Evolutionary conservation across 2,888 invertebrate species (phyloP), one percentile per base, ranked within the genome.

Genomic region (Amphipoea lucens): DNA sequence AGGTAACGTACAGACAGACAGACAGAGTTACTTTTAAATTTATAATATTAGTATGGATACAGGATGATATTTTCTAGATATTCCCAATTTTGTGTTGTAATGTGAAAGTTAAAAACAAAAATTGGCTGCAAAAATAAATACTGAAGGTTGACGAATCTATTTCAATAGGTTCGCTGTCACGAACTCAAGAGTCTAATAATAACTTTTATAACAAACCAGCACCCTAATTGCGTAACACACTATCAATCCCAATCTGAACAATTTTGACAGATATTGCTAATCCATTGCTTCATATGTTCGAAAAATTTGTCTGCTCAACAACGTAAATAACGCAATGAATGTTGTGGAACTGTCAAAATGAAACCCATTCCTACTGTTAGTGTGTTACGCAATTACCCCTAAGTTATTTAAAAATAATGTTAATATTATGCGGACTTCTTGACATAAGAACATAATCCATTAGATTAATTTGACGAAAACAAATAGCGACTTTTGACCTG

Each of bases 401-500:
- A 23, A 23, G 54, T 57, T 29, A 70, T 51, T 23, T 23, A 23
- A 9, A 57, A 45, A 4, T 42, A 36, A 63, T 7, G 5, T 70
- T 17, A 63, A 72, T 63, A 48, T 76, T 66, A 70, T 48, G n/a
- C 20, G 63, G 63, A 23, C 9, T 62, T 54, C 6, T 60, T 60
- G 60, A 36, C n/a, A 20, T 68, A 29, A 23, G 29, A 65, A 69
- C 12, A 51, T 68, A 45, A 73, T 54, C 9, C 12, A 70, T 62
- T 71, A 5, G 12, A 57, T 65, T 29, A 9, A 29, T 68, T 73
- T 62, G 29, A 71, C 51, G 42, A 57, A 57, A 62, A 79, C 11
- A 51, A 62, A 76, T 48, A 7, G 36, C 5, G 65, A 74, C 62
- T 72, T 76, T 69, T 72, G 48, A 79, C 76, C 54, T 62, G 14